These are phyloP conservation scores for Microchirus variegatus DNA, from an alignment of 2,797 vertebrate genomes.

Conservation along the genomic window DNA sequence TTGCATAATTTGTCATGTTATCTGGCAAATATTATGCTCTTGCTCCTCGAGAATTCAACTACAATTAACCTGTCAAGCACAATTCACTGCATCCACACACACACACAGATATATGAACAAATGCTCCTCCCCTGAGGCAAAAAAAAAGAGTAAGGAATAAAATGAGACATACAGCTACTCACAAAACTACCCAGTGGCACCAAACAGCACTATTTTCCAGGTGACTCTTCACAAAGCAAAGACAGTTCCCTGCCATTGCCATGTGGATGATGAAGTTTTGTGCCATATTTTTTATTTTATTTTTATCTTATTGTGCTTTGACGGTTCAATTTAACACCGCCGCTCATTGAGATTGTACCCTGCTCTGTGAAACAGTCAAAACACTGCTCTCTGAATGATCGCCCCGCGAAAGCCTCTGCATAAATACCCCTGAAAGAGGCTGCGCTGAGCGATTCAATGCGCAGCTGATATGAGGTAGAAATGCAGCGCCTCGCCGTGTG, in stretches of 20 bases:
- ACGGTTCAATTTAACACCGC: slow-evolving; percentile 55
- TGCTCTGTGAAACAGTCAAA: slow-evolving; percentile 47
- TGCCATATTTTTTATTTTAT: slow-evolving; percentile 39
- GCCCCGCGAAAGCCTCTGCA: background rate
- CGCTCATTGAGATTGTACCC: slow-evolving; percentile 44
- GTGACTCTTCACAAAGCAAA: slow-evolving; percentile 6
- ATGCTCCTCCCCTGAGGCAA: background rate
- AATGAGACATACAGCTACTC: background rate
- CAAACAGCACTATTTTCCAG: background rate
- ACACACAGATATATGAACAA: background rate
- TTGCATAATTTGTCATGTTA: too few relatives aligned
- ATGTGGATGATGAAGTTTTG: slow-evolving; percentile 42
- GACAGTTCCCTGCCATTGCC: slow-evolving; percentile 24
- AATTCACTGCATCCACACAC: too few relatives aligned
- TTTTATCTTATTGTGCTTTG: too few relatives aligned
- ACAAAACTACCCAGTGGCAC: background rate
- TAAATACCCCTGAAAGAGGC: slow-evolving; percentile 47
- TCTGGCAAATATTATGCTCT: too few relatives aligned
- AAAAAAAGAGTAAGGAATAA: background rate
- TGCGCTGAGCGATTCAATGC: slow-evolving; percentile 34
- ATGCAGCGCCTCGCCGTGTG: slow-evolving; percentile 13
- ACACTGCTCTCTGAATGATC: slow-evolving; percentile 34
- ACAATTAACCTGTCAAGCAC: too few relatives aligned
- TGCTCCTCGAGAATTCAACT: too few relatives aligned
- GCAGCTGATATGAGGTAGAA: slow-evolving; percentile 37